These are phyloP conservation scores for Agelaius tricolor DNA, from an alignment of 2,113 vertebrate genomes.

Conservation along the genomic window DNA sequence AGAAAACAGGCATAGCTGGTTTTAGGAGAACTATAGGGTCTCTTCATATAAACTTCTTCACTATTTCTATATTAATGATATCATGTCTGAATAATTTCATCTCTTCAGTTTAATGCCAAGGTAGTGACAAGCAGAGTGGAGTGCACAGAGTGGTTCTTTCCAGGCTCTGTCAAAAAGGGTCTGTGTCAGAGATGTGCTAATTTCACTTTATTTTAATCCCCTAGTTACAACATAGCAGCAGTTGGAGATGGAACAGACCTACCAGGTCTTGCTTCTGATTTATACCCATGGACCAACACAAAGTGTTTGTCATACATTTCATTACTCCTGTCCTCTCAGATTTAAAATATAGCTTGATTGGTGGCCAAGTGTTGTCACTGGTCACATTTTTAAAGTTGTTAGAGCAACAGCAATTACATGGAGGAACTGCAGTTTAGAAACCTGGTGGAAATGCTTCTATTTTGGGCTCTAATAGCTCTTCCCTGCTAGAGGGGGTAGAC, in stretches of 20 bases:
- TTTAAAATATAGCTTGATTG: conserved; percentile 4
- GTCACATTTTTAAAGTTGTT: conserved; percentile 21
- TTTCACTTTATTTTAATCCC: neutral
- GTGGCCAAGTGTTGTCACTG: neutral
- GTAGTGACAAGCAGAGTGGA: neutral
- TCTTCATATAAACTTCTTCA: neutral
- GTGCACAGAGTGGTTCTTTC: neutral
- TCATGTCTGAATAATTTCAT: neutral
- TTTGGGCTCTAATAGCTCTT: neutral
- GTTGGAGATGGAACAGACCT: neutral
- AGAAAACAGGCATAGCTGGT: neutral
- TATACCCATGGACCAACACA: neutral
- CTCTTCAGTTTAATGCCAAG: neutral
- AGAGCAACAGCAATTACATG: neutral
- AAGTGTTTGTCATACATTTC: neutral
- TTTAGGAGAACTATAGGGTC: neutral
- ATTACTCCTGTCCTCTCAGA: neutral
- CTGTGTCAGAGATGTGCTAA: neutral
- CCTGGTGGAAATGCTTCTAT: neutral
- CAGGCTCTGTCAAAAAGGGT: neutral
- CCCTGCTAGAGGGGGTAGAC: neutral
- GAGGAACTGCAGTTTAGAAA: neutral
- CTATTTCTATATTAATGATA: neutral
- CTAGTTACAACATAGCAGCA: neutral
- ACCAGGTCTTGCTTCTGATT: neutral